Conservation (phyloP, 2,113 vertebrate genomes). For the Psilopogon haemacephalus region DNA sequence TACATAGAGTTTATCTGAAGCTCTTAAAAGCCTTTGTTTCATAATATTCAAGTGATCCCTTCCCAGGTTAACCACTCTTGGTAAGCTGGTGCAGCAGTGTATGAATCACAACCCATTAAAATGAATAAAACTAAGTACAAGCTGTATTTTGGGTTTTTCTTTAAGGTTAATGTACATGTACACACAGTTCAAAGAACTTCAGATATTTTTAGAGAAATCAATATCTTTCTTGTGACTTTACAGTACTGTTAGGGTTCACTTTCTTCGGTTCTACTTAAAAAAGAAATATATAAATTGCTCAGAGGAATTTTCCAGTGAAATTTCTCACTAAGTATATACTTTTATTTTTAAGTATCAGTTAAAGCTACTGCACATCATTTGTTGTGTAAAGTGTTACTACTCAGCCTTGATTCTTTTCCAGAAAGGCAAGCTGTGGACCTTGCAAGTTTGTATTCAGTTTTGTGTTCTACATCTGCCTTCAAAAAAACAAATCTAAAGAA, state of each 20-base stretch:
- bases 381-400: background rate
- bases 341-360: background rate
- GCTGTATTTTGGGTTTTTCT: no score
- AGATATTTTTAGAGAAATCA: slow-evolving; percentile 68
- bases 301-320: slow-evolving; percentile 27
- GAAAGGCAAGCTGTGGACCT: background rate
- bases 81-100: background rate
- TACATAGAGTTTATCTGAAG: background rate
- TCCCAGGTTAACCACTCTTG: background rate
- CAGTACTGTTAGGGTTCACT: background rate
- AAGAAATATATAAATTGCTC: background rate
- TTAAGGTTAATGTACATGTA: slow-evolving; percentile 48
- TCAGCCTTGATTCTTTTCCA: background rate
- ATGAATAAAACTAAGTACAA: no score
- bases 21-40: background rate
- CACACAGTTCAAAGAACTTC: slow-evolving; percentile 55
- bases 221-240: slow-evolving; percentile 36
- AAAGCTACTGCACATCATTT: background rate
- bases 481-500: background rate
- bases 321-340: background rate
- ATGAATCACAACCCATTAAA: background rate
- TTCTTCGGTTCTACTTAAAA: background rate
- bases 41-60: background rate
- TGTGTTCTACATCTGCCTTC: background rate
- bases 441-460: background rate